Evolutionary conservation across 30 jellyfish, hydroid and myxozoan species (phyloP).

Genomic region (Chironex yamaguchii): DNA sequence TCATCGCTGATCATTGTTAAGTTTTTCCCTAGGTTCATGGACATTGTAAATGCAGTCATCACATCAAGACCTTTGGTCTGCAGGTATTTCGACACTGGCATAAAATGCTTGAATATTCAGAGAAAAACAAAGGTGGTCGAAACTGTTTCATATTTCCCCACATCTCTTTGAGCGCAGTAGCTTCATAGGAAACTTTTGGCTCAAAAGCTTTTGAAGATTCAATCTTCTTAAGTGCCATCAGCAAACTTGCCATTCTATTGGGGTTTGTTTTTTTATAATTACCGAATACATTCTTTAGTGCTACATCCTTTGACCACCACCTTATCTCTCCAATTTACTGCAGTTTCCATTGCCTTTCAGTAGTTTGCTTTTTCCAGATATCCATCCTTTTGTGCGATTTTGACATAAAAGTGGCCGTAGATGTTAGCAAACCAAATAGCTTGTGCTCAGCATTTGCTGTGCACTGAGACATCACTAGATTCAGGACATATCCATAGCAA

Average conservation of each 20-base stretch:
- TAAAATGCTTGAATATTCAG: conserved; percentile 6
- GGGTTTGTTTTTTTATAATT: conserved; percentile 5
- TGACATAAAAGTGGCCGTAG: background rate
- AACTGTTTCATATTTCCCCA: conserved; percentile 25
- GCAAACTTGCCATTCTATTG: too few species aligned
- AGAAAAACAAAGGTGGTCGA: conserved; percentile 9
- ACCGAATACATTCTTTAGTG: conserved; percentile 16
- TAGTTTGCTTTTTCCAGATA: background rate
- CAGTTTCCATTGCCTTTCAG: background rate
- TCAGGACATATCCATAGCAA: background rate
- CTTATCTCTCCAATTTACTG: conserved; percentile 14
- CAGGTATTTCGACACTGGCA: conserved; percentile 29
- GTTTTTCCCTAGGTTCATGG: conserved; percentile 2
- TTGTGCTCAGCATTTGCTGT: background rate
- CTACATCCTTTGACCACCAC: conserved; percentile 42
- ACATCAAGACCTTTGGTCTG: conserved; percentile 29
- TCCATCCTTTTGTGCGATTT: conserved; percentile 1
- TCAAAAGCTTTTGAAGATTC: background rate
- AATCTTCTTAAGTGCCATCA: too few species aligned
- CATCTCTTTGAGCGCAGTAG: conserved; percentile 6
- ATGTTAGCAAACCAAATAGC: background rate
- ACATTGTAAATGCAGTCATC: conserved; percentile 19
- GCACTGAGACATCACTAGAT: background rate
- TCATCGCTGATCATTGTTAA: background rate
- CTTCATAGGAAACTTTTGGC: conserved; percentile 12